Evolutionary conservation across 2,113 vertebrate species (phyloP).

Genomic region (Actinemys pallida): DNA sequence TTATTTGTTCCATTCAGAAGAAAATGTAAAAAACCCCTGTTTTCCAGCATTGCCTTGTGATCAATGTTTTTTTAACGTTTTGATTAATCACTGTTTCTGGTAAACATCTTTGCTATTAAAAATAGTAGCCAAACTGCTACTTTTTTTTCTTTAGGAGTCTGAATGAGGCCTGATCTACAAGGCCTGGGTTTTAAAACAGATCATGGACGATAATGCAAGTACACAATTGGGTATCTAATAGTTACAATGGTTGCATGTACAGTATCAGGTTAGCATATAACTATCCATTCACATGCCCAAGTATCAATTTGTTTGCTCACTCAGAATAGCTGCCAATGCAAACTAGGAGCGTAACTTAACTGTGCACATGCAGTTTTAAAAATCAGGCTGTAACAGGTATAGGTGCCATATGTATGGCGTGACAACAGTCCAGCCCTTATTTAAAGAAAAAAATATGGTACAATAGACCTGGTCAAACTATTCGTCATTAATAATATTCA

Average conservation of each 20-base stretch:
- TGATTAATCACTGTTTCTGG: background rate
- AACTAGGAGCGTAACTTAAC: background rate
- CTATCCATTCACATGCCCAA: background rate
- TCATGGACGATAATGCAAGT: background rate
- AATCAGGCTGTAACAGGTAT: background rate
- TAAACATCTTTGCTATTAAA: background rate
- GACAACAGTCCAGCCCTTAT: background rate
- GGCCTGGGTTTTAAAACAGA: background rate
- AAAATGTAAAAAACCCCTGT: background rate
- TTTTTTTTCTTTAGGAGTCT: background rate
- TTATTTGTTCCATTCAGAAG: background rate
- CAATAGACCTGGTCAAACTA: background rate
- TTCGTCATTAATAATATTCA: background rate
- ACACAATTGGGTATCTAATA: background rate
- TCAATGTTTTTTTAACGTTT: background rate
- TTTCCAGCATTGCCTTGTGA: slow-evolving; percentile 9
- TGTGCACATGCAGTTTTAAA: background rate
- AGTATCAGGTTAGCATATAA: background rate
- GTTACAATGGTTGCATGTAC: background rate
- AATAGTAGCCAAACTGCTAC: background rate
- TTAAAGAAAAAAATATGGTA: background rate
- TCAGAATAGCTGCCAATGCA: background rate
- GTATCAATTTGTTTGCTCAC: background rate
- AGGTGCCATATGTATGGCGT: background rate
- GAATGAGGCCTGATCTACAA: background rate